These are phyloP conservation scores for Orthosia incerta DNA, from an alignment of 2,888 invertebrate genomes.

Conservation along the genomic window DNA sequence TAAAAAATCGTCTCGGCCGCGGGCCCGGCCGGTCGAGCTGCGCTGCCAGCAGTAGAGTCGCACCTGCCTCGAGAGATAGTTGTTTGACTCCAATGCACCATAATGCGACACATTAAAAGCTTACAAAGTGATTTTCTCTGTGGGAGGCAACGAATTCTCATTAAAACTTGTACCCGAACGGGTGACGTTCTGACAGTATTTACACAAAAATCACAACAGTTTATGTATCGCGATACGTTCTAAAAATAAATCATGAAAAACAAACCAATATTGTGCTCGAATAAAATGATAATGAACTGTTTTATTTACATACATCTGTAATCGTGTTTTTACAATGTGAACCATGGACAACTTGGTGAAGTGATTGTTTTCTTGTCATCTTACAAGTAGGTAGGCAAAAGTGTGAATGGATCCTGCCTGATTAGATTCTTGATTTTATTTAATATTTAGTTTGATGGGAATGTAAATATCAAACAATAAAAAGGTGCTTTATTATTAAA, in stretches of 20 bases:
- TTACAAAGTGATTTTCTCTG: constrained; percentile 52
- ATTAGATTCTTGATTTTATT: constrained; percentile 30
- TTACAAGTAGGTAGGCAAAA: constrained; percentile 46
- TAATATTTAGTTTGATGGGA: background rate
- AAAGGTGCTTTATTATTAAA: constrained; percentile 1
- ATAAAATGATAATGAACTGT: constrained; percentile 38
- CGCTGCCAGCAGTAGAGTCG: constrained; percentile 66
- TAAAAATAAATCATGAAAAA: constrained; percentile 61
- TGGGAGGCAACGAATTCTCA: constrained; percentile 61
- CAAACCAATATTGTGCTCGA: constrained; percentile 44
- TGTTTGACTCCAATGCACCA: constrained; percentile 72
- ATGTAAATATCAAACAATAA: constrained; percentile 14
- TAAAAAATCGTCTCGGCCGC: constrained; percentile 76
- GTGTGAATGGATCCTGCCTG: constrained; percentile 50
- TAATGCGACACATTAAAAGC: constrained; percentile 47
- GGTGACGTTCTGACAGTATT: constrained; percentile 65
- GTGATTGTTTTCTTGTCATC: constrained; percentile 49
- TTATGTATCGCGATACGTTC: constrained; percentile 41
- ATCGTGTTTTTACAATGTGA: constrained; percentile 34
- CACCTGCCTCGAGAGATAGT: constrained; percentile 74
- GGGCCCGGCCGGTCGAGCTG: constrained; percentile 79
- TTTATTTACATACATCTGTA: constrained; percentile 63
- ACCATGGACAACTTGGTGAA: background rate
- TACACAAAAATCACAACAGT: constrained; percentile 50
- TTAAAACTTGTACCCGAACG: constrained; percentile 38